Evolutionary conservation across 2,888 invertebrate species (phyloP).

Genomic region (Chorisops tibialis): DNA sequence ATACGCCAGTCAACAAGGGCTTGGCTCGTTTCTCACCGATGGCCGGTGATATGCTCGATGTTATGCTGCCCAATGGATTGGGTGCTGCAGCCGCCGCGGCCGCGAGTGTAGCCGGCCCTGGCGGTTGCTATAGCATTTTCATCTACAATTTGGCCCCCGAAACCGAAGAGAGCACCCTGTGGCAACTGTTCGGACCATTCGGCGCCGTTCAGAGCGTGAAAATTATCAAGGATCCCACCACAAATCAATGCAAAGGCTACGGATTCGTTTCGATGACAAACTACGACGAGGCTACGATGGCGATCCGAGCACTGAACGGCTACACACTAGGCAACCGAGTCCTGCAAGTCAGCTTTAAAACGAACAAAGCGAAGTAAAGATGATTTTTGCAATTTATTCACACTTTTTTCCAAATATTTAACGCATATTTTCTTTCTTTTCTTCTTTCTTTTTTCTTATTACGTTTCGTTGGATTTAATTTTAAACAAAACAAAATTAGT

Average conservation of each 20-base stretch:
- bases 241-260: conserved; percentile 97
- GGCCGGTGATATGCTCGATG: conserved; percentile 73
- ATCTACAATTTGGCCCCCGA: conserved; percentile 95
- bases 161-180: conserved; percentile 91
- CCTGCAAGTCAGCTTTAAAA: conserved; percentile 97
- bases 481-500: too few relatives aligned
- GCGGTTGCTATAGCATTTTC: conserved; percentile 71
- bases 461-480: too few relatives aligned
- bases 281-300: conserved; percentile 94
- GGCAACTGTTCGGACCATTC: conserved; percentile 86
- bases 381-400: background rate
- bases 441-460: too few relatives aligned
- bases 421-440: too few relatives aligned
- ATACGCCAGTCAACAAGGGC: conserved; percentile 78
- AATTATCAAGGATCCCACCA: conserved; percentile 91
- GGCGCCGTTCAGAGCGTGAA: conserved; percentile 79
- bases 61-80: conserved; percentile 72
- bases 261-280: conserved; percentile 98
- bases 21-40: conserved; percentile 79
- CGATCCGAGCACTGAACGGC: conserved; percentile 93
- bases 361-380: conserved; percentile 68
- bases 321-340: conserved; percentile 93
- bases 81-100: conserved; percentile 51
- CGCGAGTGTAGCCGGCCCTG: conserved; percentile 47
- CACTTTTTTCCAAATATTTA: too few relatives aligned